Conservation (phyloP, 2,888 invertebrate species). For the Tetropium fuscum region DNA sequence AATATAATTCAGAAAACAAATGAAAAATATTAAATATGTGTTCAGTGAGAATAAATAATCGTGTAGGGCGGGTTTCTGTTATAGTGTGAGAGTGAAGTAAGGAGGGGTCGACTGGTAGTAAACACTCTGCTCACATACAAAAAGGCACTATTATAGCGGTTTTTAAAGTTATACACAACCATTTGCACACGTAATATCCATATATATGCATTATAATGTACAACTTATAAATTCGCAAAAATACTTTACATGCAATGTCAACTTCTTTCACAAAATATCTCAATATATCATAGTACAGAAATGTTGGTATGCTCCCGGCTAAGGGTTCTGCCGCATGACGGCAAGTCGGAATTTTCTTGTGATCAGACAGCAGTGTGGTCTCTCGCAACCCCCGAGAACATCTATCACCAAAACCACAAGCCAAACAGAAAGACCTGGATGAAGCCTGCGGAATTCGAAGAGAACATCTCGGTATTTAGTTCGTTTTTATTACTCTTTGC, state of each 20-base stretch:
- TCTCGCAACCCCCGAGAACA: no score
- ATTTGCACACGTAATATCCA: slow-evolving; percentile 32
- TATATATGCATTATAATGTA: slow-evolving; percentile 27
- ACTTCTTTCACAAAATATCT: slow-evolving; percentile 22
- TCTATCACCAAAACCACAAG: no score
- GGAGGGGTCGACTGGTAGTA: slow-evolving; percentile 36
- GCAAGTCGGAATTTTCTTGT: no score
- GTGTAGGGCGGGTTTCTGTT: slow-evolving; percentile 17
- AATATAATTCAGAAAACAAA: no score
- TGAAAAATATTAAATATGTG: slow-evolving; percentile 10
- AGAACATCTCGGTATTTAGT: no score
- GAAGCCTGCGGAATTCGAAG: no score
- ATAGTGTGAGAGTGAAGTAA: slow-evolving; percentile 21
- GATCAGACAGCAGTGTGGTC: no score
- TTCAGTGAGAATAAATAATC: slow-evolving; percentile 7
- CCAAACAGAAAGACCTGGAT: no score
- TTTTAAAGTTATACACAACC: slow-evolving; percentile 38
- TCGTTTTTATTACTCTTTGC: no score
- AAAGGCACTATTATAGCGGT: slow-evolving; percentile 36
- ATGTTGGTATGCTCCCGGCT: no score
- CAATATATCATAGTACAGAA: no score
- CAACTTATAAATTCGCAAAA: slow-evolving; percentile 18
- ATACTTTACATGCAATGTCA: slow-evolving; percentile 15
- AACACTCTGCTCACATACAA: slow-evolving; percentile 44
- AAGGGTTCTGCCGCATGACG: no score